Conservation (phyloP, 2,797 vertebrate species). For the Acrossocheilus fasciatus region DNA sequence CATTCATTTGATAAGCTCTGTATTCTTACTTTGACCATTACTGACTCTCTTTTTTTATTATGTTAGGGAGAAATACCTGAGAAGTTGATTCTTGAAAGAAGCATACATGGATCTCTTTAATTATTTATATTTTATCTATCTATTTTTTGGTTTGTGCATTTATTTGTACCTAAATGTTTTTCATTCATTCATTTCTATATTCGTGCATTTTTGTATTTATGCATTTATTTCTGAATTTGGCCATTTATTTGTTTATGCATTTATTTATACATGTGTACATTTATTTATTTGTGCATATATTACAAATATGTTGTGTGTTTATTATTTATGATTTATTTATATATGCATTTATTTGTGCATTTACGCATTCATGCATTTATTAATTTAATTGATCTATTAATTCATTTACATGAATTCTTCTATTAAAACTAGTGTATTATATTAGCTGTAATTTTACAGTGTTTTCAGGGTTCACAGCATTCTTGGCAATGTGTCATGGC, state of each 20-base stretch:
- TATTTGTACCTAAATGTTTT: neutral
- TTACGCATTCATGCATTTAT: neutral
- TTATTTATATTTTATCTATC: too few species aligned
- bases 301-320: neutral
- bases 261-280: neutral
- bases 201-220: neutral
- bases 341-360: neutral
- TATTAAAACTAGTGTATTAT: neutral
- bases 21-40: neutral
- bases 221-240: neutral
- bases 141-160: neutral
- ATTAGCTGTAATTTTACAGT: neutral
- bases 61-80: neutral
- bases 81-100: neutral
- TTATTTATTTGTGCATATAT: neutral
- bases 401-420: neutral
- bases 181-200: neutral
- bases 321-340: neutral
- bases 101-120: too few species aligned
- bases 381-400: neutral
- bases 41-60: neutral
- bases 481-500: neutral
- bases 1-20: neutral
- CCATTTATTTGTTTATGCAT: neutral
- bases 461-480: neutral